These are phyloP conservation scores for Drosophila testacea DNA, from an alignment of 2,888 invertebrate species.

Conservation along the genomic window DNA sequence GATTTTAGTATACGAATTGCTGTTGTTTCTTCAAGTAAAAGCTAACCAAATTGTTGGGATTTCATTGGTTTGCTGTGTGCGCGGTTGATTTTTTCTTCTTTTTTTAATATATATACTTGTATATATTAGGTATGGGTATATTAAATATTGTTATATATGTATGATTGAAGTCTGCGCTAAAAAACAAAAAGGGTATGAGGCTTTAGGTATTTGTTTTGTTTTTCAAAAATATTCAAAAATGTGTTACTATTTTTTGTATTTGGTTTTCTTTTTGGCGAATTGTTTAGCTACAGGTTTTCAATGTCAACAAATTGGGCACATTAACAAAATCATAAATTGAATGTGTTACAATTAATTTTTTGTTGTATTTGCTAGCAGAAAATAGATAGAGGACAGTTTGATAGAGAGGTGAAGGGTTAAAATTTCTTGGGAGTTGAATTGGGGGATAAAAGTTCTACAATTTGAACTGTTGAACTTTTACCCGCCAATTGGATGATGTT, in stretches of 20 bases:
- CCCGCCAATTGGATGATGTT: not conserved
- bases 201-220: constrained; percentile 27
- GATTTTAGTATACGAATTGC: constrained; percentile 62
- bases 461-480: constrained; percentile 26
- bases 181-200: constrained; percentile 50
- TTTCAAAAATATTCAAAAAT: constrained; percentile 75
- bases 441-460: constrained; percentile 29
- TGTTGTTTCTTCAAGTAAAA: constrained; percentile 41
- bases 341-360: constrained; percentile 75
- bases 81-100: constrained; percentile 42
- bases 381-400: constrained; percentile 27
- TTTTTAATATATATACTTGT: constrained; percentile 23
- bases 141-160: constrained; percentile 14
- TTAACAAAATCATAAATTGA: constrained; percentile 50
- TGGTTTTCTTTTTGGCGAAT: constrained; percentile 71
- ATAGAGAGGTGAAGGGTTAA: constrained; percentile 15
- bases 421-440: not conserved
- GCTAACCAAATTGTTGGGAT: constrained; percentile 60
- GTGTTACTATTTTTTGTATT: constrained; percentile 21
- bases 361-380: constrained; percentile 76
- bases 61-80: constrained; percentile 50
- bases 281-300: constrained; percentile 85
- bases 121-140: constrained; percentile 15
- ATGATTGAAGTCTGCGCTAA: constrained; percentile 58
- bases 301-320: constrained; percentile 77